A percentile compares a stretch with the other conserved stretches of the same genome.
Evolutionary conservation across 2,888 invertebrate species (phyloP).

Genomic region (Apoda limacodes): DNA sequence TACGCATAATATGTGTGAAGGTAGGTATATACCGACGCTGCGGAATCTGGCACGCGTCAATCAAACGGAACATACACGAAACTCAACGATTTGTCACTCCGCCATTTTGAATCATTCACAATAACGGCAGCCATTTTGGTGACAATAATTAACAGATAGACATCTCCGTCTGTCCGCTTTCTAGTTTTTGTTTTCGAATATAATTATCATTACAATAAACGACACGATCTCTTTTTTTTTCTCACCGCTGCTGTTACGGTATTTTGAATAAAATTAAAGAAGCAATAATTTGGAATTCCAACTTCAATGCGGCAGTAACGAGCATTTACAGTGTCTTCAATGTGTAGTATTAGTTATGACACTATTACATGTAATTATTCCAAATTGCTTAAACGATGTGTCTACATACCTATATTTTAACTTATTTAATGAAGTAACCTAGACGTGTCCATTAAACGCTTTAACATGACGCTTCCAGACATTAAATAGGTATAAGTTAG

Average conservation of each 20-base stretch:
- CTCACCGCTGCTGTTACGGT: constrained; percentile 64
- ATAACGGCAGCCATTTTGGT: constrained; percentile 60
- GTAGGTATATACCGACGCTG: constrained; percentile 46
- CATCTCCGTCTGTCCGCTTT: constrained; percentile 59
- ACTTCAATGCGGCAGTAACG: constrained; percentile 37
- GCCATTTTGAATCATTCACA: constrained; percentile 58
- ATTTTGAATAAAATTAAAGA: constrained; percentile 62
- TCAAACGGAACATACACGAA: constrained; percentile 58
- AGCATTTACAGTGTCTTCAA: constrained; percentile 27
- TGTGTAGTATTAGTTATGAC: too few relatives aligned
- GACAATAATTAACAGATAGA: constrained; percentile 68
- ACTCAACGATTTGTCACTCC: constrained; percentile 62
- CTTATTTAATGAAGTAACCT: too few relatives aligned
- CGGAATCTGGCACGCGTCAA: constrained; percentile 67
- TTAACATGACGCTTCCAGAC: too few relatives aligned
- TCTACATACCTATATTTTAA: too few relatives aligned
- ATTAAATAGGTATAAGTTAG: constrained; percentile 20
- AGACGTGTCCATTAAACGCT: too few relatives aligned
- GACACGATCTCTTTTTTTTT: constrained; percentile 61
- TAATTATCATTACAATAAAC: constrained; percentile 68
- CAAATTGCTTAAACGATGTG: too few relatives aligned
- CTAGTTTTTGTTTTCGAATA: constrained; percentile 67
- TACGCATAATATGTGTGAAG: constrained; percentile 63
- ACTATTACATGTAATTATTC: too few relatives aligned
- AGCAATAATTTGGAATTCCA: constrained; percentile 46